A percentile compares a stretch with the other conserved stretches of the same genome.
Conservation (phyloP, 1,140 invertebrate genomes). For the Drosophila mauritiana region DNA sequence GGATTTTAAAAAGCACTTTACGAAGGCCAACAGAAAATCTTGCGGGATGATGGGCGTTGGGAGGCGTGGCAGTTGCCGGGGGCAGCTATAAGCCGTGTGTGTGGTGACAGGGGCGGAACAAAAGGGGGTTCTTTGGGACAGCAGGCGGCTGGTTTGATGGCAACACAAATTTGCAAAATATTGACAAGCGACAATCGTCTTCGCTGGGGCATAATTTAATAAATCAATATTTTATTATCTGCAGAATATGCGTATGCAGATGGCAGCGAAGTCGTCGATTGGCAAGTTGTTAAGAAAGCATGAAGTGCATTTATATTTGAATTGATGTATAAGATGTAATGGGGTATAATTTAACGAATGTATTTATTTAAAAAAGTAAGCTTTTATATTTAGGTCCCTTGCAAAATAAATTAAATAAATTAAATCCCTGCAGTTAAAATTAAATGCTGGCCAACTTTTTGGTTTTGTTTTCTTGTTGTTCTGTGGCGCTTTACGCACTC, state of each 20-base stretch:
- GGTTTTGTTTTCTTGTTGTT: constrained; percentile 38
- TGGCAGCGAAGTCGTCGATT: constrained; percentile 8
- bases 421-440: no score
- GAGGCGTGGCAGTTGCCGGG: constrained; percentile 11
- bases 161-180: constrained; percentile 73
- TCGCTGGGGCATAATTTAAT: constrained; percentile 68
- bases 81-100: constrained; percentile 19
- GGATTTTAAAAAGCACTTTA: constrained; percentile 81
- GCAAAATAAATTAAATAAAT: no score
- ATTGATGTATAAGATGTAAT: no score
- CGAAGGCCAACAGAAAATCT: constrained; percentile 57
- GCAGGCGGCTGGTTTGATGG: constrained; percentile 40
- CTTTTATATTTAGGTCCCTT: no score
- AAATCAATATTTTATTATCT: constrained; percentile 81
- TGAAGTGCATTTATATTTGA: no score
- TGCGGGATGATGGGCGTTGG: constrained; percentile 7
- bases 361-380: background rate
- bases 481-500: constrained; percentile 63
- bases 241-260: constrained; percentile 38
- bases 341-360: background rate
- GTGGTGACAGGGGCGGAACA: background rate
- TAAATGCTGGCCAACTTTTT: constrained; percentile 20
- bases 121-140: background rate
- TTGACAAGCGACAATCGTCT: constrained; percentile 61
- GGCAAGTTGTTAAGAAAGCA: background rate